These are phyloP conservation scores for Periophthalmodon schlosseri DNA, from an alignment of 2,113 vertebrate species.

Conservation along the genomic window DNA sequence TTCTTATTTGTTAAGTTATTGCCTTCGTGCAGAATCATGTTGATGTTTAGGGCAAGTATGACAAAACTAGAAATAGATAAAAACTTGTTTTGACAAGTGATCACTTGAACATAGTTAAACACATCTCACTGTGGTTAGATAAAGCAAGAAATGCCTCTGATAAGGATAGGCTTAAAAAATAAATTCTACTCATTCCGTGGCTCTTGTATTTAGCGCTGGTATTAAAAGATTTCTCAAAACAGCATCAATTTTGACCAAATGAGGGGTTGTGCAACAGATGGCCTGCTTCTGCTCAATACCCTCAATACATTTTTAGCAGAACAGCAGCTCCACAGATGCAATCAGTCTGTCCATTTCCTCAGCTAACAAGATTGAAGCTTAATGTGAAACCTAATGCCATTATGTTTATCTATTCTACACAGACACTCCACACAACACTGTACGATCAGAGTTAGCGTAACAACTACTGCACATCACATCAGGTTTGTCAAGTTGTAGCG, in stretches of 20 bases:
- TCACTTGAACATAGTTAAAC: neutral
- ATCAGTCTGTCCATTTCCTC: conserved; percentile 2
- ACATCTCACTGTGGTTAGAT: neutral
- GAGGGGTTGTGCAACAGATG: neutral
- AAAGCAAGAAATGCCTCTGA: too few relatives aligned
- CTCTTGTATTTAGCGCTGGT: neutral
- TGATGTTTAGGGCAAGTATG: neutral
- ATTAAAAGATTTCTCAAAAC: neutral
- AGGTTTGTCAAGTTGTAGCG: too few relatives aligned
- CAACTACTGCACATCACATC: too few relatives aligned
- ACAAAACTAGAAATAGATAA: neutral
- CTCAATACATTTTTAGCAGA: neutral
- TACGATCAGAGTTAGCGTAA: neutral
- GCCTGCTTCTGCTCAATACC: neutral
- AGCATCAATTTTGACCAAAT: neutral
- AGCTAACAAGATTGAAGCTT: neutral
- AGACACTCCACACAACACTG: neutral
- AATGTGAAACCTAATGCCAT: neutral
- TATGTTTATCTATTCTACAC: neutral
- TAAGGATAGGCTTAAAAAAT: too few relatives aligned
- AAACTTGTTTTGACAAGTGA: neutral
- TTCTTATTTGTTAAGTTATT: too few relatives aligned
- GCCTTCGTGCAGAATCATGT: neutral
- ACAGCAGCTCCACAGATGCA: neutral
- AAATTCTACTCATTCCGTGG: neutral